Evolutionary conservation across 1,140 invertebrate genomes (phyloP), one percentile per base, ranked within the genome.

Genomic region (Caenorhabditis tropicalis): DNA sequence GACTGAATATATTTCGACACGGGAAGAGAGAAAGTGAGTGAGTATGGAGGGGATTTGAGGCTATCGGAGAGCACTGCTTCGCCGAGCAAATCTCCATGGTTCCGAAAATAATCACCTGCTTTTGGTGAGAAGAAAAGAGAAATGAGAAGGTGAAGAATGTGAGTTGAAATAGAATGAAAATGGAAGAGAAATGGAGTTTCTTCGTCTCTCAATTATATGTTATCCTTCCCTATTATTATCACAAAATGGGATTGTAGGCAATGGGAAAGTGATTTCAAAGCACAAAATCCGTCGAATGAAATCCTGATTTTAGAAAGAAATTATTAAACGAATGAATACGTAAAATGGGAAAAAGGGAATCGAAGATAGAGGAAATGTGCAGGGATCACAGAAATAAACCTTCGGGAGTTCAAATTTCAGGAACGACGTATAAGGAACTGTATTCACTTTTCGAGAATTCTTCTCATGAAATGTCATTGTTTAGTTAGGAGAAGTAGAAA

Each of bases 81-180:
- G n/a, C 53, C 12, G 53, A 58, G 60, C 60, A 70, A 31, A 70
- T 70, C 60, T 70, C 60, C 60, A 70, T 70, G 60, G 33, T 24
- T 70, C 31, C 60, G 60, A 70, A n/a, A 36, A 33, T 70, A 70
- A 70, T 70, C 60, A 70, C 60, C 60, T 70, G 81, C 81, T 82
- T 49, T 10, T 6, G 48, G 48, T 51, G 33, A 81, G 43, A 81
- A n/a, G 51, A 24, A 49, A 33, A 16, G 21, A 81, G 19, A 81
- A n/a, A 51, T 46, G 31, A 19, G 7, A 5, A 43, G 48, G 51
- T 19, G 58, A 65, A 19, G 31, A 70, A 33, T n/a, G 39, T 33
- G 39, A n/a, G 31, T 19, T 16, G 24, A 70, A n/a, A 36, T 36
- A 70, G 5, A 24, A n/a, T 70, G 36, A 10, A 9, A 27, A 19